A percentile compares a stretch with the other conserved stretches of the same genome.
Evolutionary conservation across 2,797 vertebrate species (phyloP).

Genomic region (Sebastes trivittatus): DNA sequence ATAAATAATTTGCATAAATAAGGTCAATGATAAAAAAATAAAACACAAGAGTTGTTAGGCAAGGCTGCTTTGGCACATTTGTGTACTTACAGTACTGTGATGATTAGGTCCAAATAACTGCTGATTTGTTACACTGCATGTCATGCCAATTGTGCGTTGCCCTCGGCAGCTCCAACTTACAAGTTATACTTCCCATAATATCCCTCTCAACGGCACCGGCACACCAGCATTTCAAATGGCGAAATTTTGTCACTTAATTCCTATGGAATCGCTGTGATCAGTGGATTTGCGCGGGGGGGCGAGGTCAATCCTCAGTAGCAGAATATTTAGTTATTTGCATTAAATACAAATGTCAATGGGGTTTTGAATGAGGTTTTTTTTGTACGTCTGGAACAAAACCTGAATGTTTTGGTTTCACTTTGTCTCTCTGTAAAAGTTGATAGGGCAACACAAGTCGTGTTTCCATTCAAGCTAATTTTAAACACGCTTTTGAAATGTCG

Average conservation of each 20-base stretch:
- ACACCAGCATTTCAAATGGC: background rate
- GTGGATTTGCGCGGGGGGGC: background rate
- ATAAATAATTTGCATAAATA: slow-evolving; percentile 48
- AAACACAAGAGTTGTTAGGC: slow-evolving; percentile 27
- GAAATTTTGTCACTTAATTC: background rate
- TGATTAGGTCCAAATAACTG: slow-evolving; percentile 33
- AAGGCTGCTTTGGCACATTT: slow-evolving; percentile 65
- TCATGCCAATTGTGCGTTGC: background rate
- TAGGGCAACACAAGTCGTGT: background rate
- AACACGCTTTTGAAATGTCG: too few relatives aligned
- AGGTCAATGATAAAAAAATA: background rate
- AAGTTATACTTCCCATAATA: background rate
- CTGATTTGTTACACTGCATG: slow-evolving; percentile 4
- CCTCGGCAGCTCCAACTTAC: slow-evolving; percentile 3
- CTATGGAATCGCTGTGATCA: background rate
- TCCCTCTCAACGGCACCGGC: background rate
- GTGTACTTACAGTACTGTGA: slow-evolving; percentile 41
- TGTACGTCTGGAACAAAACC: background rate
- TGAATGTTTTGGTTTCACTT: background rate
- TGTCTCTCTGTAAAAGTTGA: background rate
- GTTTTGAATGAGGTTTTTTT: background rate
- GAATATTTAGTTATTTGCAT: too few relatives aligned
- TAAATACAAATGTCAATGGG: background rate
- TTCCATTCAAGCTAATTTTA: fast-evolving
- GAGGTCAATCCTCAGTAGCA: too few relatives aligned